Evolutionary conservation across 2,113 vertebrate species (phyloP).

Genomic region (Tachysurus fulvidraco): DNA sequence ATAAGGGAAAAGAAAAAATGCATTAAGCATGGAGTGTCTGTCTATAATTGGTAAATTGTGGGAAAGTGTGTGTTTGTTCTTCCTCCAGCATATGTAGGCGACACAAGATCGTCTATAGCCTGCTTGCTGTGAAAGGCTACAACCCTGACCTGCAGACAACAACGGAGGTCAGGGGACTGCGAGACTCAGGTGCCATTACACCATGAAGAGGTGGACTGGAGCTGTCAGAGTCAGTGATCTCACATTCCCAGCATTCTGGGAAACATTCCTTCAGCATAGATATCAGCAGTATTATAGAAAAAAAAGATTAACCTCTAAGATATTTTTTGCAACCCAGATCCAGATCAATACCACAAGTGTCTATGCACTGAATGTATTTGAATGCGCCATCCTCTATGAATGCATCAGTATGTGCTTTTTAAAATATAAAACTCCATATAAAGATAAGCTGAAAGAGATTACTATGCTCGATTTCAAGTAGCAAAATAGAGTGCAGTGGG

Average conservation of each 20-base stretch:
- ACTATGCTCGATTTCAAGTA: slow-evolving; percentile 49
- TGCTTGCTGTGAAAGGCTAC: slow-evolving; percentile 34
- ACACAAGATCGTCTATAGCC: neutral
- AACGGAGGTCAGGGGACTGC: slow-evolving; percentile 22
- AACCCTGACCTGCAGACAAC: slow-evolving; percentile 41
- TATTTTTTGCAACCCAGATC: slow-evolving; percentile 22
- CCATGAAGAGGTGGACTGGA: slow-evolving; percentile 2
- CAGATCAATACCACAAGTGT: slow-evolving; percentile 29
- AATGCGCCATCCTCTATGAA: neutral
- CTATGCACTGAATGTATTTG: neutral
- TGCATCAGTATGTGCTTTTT: slow-evolving; percentile 18
- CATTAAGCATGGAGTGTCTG: neutral
- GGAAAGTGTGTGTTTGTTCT: slow-evolving; percentile 16
- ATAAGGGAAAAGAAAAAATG: neutral
- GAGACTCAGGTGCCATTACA: slow-evolving; percentile 40
- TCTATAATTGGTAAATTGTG: neutral
- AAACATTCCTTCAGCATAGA: slow-evolving; percentile 13
- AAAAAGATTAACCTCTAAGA: slow-evolving; percentile 16
- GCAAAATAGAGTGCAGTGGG: slow-evolving; percentile 44
- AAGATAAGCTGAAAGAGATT: slow-evolving; percentile 40
- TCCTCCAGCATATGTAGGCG: slow-evolving; percentile 1
- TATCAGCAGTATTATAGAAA: slow-evolving; percentile 18
- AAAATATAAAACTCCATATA: slow-evolving; percentile 27
- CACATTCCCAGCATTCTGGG: slow-evolving; percentile 51
- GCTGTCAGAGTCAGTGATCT: slow-evolving; percentile 21